Base-by-base conservation (phyloP, 2,113 vertebrate genomes). In the Canis aureus region DNA sequence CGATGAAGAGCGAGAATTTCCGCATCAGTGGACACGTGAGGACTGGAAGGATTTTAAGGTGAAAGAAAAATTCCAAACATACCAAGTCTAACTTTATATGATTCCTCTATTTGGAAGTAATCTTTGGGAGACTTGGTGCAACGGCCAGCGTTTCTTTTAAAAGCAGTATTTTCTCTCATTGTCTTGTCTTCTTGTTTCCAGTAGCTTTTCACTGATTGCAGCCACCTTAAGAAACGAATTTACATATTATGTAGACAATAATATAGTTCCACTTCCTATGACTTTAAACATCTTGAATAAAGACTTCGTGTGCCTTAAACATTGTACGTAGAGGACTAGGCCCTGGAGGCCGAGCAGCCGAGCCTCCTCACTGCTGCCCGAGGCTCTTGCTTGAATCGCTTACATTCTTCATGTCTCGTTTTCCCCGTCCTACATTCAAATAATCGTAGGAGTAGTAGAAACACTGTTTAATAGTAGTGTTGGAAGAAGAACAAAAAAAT, bases 81-180 rank as follows among this genome's bases (percentile, higher is more conserved):
- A 99, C 98, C 98, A 60, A 99, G 95, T 97, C 97, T 99, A 96
- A 99, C 98, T 96, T 83, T 98, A 57, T 98, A 98, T 0, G 98
- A 98, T 23, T 98, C 97, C 49, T 95, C 98, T 82, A 43, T 92
- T 82, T 22, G 84, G 15, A n/a, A 11, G 25, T 0, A 2, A 35
- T 95, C 59, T 95, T 87, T 80, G n/a, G 71, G 74, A 71, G 84
- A 38, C 81, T 0, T 83, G 25, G 83, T 15, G 2, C 10, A 35
- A 86, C 71, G n/a, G 19, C 25, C 51, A 55, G 8, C 17, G 38
- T 59, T 23, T 64, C 49, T 67, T 55, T 78, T 64, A 4, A 82
- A 90, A 81, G 38, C 2, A 78, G 0, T 17, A 19, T 8, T 69
- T 92, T 82, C 76, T 66, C 55, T 17, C 43, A 92, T 87, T 51